A percentile compares a stretch with the other conserved stretches of the same genome.
Evolutionary conservation across 2,797 vertebrate genomes (phyloP).

Genomic region (Philypnodon macrostomus): DNA sequence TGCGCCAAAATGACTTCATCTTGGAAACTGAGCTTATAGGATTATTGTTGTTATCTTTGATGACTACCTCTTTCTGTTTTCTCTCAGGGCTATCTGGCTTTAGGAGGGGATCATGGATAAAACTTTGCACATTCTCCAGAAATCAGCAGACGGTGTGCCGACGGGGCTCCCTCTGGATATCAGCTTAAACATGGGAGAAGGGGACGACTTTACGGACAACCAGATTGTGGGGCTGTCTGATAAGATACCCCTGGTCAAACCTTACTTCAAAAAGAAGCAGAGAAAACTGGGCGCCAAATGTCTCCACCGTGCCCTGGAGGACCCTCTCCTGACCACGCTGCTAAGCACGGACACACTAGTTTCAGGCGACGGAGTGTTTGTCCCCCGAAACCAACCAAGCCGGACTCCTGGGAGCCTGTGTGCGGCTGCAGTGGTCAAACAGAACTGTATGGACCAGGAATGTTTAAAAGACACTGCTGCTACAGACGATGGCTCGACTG

Average conservation of each 20-base stretch:
- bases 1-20: slow-evolving; percentile 50
- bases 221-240: slow-evolving; percentile 80
- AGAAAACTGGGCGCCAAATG: slow-evolving; percentile 88
- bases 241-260: slow-evolving; percentile 91
- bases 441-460: slow-evolving; percentile 76
- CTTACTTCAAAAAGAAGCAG: slow-evolving; percentile 95
- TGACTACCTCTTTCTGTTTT: slow-evolving; percentile 43
- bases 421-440: slow-evolving; percentile 84
- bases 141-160: slow-evolving; percentile 61
- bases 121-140: slow-evolving; percentile 81
- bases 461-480: slow-evolving; percentile 78
- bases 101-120: slow-evolving; percentile 68
- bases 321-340: slow-evolving; percentile 88
- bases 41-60: slow-evolving; percentile 41
- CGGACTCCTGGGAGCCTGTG: slow-evolving; percentile 79
- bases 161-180: slow-evolving; percentile 68
- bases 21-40: slow-evolving; percentile 44
- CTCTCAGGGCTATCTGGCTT: slow-evolving; percentile 48
- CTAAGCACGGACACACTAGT: slow-evolving; percentile 84
- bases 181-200: slow-evolving; percentile 70
- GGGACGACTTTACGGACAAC: slow-evolving; percentile 74
- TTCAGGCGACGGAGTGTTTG: slow-evolving; percentile 84
- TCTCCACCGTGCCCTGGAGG: slow-evolving; percentile 83
- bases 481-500: slow-evolving; percentile 28
- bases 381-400: slow-evolving; percentile 78